Conservation (phyloP, 2,113 vertebrate species). For the Climacteris rufus region DNA sequence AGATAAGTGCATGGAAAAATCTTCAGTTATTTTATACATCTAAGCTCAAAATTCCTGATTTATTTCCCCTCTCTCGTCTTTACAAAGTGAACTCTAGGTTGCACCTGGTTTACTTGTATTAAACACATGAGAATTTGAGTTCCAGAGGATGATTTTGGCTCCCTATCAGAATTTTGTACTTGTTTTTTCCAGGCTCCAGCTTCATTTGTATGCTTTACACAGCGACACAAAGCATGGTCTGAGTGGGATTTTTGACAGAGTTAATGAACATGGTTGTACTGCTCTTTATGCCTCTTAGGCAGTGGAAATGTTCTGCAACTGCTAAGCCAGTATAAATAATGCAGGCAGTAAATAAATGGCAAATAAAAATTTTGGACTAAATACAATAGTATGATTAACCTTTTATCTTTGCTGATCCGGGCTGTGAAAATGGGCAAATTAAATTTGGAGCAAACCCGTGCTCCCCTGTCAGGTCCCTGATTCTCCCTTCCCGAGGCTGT, state of each 20-base stretch:
- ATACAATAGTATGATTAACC: background rate
- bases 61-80: rapidly evolving
- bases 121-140: background rate
- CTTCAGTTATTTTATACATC: background rate
- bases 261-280: background rate
- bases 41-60: background rate
- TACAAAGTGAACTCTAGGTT: background rate
- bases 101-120: background rate
- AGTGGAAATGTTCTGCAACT: background rate
- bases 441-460: background rate
- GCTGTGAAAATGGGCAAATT: background rate
- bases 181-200: background rate
- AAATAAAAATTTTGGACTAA: background rate
- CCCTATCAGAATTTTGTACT: background rate
- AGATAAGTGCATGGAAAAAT: background rate
- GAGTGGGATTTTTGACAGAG: background rate
- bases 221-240: background rate
- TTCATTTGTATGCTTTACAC: background rate
- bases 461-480: background rate
- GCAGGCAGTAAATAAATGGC: background rate
- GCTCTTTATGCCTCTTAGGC: background rate
- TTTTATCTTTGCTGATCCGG: background rate
- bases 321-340: background rate
- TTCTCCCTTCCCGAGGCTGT: background rate
- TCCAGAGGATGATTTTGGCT: background rate